Conservation (phyloP, 2,797 vertebrate species). For the Takifugu rubripes region DNA sequence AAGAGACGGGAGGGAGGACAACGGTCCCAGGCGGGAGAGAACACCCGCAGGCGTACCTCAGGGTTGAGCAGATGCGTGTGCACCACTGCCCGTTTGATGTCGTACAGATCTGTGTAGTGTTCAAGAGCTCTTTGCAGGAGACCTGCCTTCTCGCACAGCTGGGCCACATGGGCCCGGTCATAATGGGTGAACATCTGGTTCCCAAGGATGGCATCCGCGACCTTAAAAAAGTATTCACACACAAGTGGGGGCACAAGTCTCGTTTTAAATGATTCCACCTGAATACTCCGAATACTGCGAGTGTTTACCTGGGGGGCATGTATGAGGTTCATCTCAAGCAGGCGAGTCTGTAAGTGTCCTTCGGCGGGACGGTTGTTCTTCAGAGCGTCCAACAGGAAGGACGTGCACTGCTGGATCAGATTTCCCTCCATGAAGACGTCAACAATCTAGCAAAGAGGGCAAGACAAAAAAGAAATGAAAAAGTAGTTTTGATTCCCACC, state of each 20-base stretch:
- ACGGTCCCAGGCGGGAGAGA: slow-evolving; percentile 9
- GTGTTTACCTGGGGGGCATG: slow-evolving; percentile 85
- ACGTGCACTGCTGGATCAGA: slow-evolving; percentile 92
- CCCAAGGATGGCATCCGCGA: slow-evolving; percentile 91
- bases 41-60: slow-evolving; percentile 73
- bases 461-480: background rate
- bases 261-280: background rate
- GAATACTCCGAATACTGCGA: background rate
- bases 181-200: slow-evolving; percentile 97
- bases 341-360: slow-evolving; percentile 88
- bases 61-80: slow-evolving; percentile 90
- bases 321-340: slow-evolving; percentile 94
- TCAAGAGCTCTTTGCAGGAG: slow-evolving; percentile 89
- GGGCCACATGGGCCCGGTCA: slow-evolving; percentile 86
- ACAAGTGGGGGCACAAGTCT: slow-evolving; percentile 18
- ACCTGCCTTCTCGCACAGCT: slow-evolving; percentile 92
- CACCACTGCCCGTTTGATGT: slow-evolving; percentile 88
- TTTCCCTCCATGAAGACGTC: slow-evolving; percentile 95
- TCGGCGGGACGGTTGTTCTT: slow-evolving; percentile 88
- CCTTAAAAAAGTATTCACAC: slow-evolving; percentile 71
- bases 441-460: slow-evolving; percentile 78
- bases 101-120: slow-evolving; percentile 87
- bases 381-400: slow-evolving; percentile 88
- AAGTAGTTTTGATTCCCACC: background rate
- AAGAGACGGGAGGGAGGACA: background rate